These are phyloP conservation scores for Lophius americanus DNA, from an alignment of 2,797 vertebrate species.

Conservation along the genomic window DNA sequence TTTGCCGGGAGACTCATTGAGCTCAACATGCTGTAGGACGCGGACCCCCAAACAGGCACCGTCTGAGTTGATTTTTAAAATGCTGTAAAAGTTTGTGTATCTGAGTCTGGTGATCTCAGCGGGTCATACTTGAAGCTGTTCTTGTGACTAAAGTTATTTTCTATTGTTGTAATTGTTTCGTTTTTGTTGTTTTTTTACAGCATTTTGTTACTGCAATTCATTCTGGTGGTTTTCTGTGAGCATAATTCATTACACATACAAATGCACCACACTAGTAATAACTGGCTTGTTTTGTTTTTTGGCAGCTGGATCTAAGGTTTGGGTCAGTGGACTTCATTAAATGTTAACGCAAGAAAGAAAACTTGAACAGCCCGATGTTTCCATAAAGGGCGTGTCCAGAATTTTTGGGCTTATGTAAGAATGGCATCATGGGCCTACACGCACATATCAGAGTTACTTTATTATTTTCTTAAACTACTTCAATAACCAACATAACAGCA, in stretches of 20 bases:
- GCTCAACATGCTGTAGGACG: conserved; percentile 85
- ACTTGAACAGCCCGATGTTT: neutral
- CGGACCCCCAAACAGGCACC: neutral
- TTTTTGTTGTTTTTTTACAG: conserved; percentile 40
- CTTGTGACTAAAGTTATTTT: conserved; percentile 12
- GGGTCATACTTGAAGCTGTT: conserved; percentile 53
- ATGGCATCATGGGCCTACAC: too few relatives aligned
- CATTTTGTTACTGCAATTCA: conserved; percentile 13
- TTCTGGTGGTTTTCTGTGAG: neutral
- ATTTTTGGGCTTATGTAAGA: too few relatives aligned
- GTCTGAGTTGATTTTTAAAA: conserved; percentile 3
- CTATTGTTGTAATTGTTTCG: too few relatives aligned
- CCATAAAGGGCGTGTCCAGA: too few relatives aligned
- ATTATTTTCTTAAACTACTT: too few relatives aligned
- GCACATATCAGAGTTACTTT: too few relatives aligned
- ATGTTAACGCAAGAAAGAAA: conserved; percentile 4
- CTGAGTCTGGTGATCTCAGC: conserved; percentile 17
- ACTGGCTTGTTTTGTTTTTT: conserved; percentile 7
- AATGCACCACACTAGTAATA: neutral
- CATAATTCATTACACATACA: conserved; percentile 6
- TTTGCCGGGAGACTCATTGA: conserved; percentile 95
- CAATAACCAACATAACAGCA: too few relatives aligned
- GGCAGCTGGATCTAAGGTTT: conserved; percentile 35
- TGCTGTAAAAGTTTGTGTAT: conserved; percentile 13
- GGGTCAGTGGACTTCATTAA: conserved; percentile 8